These are phyloP conservation scores for Notoglanidium macrostoma DNA, from an alignment of 2,797 vertebrate species.

Conservation along the genomic window DNA sequence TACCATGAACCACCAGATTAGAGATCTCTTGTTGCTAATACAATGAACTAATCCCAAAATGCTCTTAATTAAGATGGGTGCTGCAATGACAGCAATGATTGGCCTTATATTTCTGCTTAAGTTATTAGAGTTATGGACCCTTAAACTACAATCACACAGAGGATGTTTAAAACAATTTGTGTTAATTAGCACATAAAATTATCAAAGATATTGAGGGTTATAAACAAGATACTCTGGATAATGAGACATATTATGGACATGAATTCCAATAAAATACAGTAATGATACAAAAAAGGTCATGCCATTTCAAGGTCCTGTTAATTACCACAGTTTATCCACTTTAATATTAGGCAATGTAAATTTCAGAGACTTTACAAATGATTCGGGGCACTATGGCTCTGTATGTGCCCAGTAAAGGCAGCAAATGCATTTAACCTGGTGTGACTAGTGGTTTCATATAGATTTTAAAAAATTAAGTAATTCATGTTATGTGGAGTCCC, in stretches of 20 bases:
- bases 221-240: constrained; percentile 25
- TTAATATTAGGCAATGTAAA: constrained; percentile 8
- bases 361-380: not conserved
- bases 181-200: constrained; percentile 37
- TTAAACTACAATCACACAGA: constrained; percentile 37
- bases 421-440: not conserved
- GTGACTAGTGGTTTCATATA: not conserved
- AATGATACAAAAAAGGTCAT: constrained; percentile 17
- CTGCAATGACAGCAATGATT: constrained; percentile 3
- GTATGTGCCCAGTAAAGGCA: not conserved
- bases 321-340: constrained; percentile 20
- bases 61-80: constrained; percentile 32
- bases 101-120: constrained; percentile 5
- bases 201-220: constrained; percentile 7
- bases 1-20: not conserved
- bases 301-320: not conserved
- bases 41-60: not conserved
- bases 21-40: not conserved
- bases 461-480: not conserved
- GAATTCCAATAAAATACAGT: constrained; percentile 8
- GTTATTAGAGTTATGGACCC: not conserved
- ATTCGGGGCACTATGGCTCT: not conserved
- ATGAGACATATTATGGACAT: constrained; percentile 16
- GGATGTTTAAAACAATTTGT: constrained; percentile 31
- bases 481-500: not conserved